phyloP scores from a whole-genome alignment of 2,113 vertebrate genomes.

The Sylvicapra grimmia region DNA sequence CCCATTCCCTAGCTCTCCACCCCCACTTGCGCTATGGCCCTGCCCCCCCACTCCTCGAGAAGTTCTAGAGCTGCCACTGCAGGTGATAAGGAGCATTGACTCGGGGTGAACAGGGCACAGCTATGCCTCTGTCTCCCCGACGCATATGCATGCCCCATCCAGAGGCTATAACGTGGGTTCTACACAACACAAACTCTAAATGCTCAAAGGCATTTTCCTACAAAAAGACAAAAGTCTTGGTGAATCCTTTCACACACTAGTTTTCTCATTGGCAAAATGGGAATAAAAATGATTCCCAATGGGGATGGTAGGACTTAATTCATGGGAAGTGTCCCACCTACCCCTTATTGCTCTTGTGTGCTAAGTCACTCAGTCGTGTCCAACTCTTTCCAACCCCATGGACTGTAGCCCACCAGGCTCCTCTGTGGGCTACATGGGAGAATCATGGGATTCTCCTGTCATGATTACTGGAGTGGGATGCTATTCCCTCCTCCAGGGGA shows the following conservation, averaged over 20 bases:
- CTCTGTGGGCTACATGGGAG: too few relatives aligned
- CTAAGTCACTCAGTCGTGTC: neutral
- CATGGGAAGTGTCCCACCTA: too few relatives aligned
- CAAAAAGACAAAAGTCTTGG: neutral
- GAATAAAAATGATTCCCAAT: neutral
- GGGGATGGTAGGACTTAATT: neutral
- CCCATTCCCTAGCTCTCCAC: neutral
- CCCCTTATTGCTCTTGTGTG: neutral
- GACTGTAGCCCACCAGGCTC: neutral
- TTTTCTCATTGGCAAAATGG: neutral
- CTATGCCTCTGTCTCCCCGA: neutral
- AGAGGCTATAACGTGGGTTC: neutral
- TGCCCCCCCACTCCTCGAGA: neutral
- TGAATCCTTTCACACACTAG: neutral
- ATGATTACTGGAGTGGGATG: neutral
- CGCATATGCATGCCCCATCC: accelerated
- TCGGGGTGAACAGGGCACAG: neutral
- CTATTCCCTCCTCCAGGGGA: neutral
- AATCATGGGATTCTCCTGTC: neutral
- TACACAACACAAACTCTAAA: neutral
- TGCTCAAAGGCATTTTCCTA: neutral
- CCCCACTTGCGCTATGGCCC: accelerated
- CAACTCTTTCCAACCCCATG: neutral
- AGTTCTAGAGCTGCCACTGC: neutral
- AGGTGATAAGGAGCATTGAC: accelerated